Percentiles rank a stretch among this genome's conserved stretches.
Evolutionary conservation across 2,888 invertebrate genomes (phyloP).

Genomic region (Athalia cordata): DNA sequence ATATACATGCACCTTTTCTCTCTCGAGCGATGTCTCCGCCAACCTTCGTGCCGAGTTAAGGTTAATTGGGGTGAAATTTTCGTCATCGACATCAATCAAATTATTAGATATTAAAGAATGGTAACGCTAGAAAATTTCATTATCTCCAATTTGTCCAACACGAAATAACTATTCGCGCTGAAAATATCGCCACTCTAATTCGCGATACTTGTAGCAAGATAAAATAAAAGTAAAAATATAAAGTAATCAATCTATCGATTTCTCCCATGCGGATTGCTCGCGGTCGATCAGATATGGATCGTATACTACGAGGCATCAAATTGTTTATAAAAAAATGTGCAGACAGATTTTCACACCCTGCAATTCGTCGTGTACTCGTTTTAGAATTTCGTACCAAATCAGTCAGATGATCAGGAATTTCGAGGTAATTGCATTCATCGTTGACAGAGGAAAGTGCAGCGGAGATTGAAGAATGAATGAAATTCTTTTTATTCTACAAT

Average conservation of each 20-base stretch:
- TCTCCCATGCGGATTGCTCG: too few species aligned
- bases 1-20: neutral
- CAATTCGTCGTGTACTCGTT: too few species aligned
- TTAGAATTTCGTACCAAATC: too few species aligned
- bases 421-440: too few species aligned
- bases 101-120: too few species aligned
- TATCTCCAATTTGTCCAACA: neutral
- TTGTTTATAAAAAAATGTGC: too few species aligned
- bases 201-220: neutral
- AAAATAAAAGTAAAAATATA: neutral
- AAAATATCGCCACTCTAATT: neutral
- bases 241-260: neutral
- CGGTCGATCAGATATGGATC: too few species aligned
- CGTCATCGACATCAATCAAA: too few species aligned
- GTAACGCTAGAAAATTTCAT: neutral
- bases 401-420: too few species aligned
- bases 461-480: neutral
- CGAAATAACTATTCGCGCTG: neutral
- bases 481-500: neutral
- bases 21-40: slow-evolving; percentile 42
- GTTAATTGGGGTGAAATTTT: slow-evolving; percentile 25
- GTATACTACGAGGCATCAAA: too few species aligned
- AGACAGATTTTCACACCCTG: too few species aligned
- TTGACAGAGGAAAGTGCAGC: too few species aligned
- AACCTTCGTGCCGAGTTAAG: slow-evolving; percentile 32